These are phyloP conservation scores for Charanyca ferruginea DNA, from an alignment of 2,888 invertebrate species.

Conservation along the genomic window DNA sequence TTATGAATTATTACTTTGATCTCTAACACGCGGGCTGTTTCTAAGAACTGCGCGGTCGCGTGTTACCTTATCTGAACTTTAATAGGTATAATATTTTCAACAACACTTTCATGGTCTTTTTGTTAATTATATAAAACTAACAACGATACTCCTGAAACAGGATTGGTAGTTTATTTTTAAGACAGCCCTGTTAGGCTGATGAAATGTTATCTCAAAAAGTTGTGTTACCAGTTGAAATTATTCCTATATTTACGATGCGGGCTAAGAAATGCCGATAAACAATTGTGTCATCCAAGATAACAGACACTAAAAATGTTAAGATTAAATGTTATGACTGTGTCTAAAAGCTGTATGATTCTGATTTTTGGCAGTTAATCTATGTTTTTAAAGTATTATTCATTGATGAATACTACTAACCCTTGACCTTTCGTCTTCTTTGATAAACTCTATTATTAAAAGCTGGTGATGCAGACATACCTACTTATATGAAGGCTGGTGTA, in stretches of 20 bases:
- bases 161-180: constrained; percentile 14
- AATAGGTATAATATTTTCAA: constrained; percentile 29
- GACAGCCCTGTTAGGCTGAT: constrained; percentile 43
- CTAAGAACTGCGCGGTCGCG: constrained; percentile 10
- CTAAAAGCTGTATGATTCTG: constrained; percentile 1
- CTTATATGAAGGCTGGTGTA: too few relatives aligned
- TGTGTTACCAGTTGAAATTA: constrained; percentile 61
- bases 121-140: constrained; percentile 4
- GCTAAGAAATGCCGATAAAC: constrained; percentile 49
- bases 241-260: constrained; percentile 55
- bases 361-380: neutral
- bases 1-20: constrained; percentile 38
- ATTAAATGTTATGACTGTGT: constrained; percentile 37
- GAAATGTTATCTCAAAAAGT: constrained; percentile 67
- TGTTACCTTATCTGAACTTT: constrained; percentile 21
- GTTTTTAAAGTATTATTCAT: neutral
- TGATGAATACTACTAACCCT: neutral
- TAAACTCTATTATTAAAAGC: neutral
- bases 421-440: constrained; percentile 1
- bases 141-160: neutral
- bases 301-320: constrained; percentile 34
- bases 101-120: neutral
- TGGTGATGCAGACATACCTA: too few relatives aligned
- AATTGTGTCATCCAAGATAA: constrained; percentile 66
- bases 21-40: constrained; percentile 22